Evolutionary conservation across 2,888 invertebrate genomes (phyloP).

Genomic region (Camponotus fellah): DNA sequence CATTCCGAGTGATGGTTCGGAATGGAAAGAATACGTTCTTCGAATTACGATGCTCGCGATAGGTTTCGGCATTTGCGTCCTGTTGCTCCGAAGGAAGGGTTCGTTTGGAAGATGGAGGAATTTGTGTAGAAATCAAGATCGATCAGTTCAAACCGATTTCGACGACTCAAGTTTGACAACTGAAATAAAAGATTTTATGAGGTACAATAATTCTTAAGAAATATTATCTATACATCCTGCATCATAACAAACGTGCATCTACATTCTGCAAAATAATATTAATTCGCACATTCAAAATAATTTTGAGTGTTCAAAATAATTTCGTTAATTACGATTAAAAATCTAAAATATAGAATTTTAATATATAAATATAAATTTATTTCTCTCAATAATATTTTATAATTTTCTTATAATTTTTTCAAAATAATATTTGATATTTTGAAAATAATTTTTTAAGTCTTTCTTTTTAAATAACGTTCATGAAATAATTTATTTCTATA

Average conservation of each 20-base stretch:
- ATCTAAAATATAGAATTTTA: not conserved
- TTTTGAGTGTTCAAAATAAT: too few relatives aligned
- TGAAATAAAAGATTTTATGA: constrained; percentile 1
- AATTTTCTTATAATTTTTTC: not conserved
- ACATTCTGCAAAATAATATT: too few relatives aligned
- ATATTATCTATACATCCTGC: too few relatives aligned
- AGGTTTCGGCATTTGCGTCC: constrained; percentile 60
- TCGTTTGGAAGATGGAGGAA: not conserved
- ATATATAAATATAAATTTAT: not conserved
- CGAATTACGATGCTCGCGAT: constrained; percentile 58
- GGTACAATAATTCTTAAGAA: constrained; percentile 3
- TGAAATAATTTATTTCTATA: not conserved
- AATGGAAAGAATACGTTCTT: constrained; percentile 63
- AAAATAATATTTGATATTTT: too few relatives aligned
- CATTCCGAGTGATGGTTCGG: constrained; percentile 17
- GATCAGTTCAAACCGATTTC: not conserved
- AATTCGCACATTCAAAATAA: too few relatives aligned
- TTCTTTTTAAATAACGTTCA: too few relatives aligned
- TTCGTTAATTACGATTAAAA: too few relatives aligned
- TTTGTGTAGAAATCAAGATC: constrained; percentile 22
- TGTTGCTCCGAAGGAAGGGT: constrained; percentile 46
- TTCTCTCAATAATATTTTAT: not conserved
- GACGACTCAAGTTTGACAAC: not conserved
- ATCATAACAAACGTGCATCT: too few relatives aligned
- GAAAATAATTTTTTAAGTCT: too few relatives aligned